phyloP scores from a whole-genome alignment of 35 echinoderm and acorn worm genomes.

The Acanthaster planci region DNA sequence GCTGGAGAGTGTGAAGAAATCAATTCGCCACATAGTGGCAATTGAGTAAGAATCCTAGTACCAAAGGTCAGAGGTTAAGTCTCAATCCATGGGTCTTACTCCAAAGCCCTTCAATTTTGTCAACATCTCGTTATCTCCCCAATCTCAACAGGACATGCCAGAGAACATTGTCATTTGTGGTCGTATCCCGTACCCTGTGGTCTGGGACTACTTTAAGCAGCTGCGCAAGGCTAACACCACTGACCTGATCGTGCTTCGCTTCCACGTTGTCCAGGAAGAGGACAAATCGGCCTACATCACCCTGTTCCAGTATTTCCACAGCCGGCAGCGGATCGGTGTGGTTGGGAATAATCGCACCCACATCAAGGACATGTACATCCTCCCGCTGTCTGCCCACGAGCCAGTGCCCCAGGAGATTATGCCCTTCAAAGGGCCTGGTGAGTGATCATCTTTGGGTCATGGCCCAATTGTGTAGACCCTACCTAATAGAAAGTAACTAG shows the following conservation, averaged over 20 bases:
- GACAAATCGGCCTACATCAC: slow-evolving; percentile 69
- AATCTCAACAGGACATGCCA: slow-evolving; percentile 49
- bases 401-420: slow-evolving; percentile 54
- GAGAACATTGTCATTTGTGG: slow-evolving; percentile 75
- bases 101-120: too few species aligned
- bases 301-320: slow-evolving; percentile 91
- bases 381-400: slow-evolving; percentile 72
- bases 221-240: slow-evolving; percentile 64
- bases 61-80: too few species aligned
- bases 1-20: too few species aligned
- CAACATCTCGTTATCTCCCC: not conserved
- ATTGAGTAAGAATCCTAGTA: too few species aligned
- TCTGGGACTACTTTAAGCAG: slow-evolving; percentile 96
- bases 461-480: too few species aligned
- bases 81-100: too few species aligned
- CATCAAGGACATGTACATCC: slow-evolving; percentile 93
- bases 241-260: slow-evolving; percentile 72
- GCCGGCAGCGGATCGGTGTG: slow-evolving; percentile 83
- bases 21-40: too few species aligned
- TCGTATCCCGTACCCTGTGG: slow-evolving; percentile 66
- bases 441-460: not conserved
- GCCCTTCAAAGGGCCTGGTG: slow-evolving; percentile 89
- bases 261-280: slow-evolving; percentile 74
- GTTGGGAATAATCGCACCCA: slow-evolving; percentile 70
- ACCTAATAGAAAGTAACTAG: too few species aligned